These are phyloP conservation scores for Acanthurus leucopareius DNA, from an alignment of 2,797 vertebrate genomes.

Conservation along the genomic window DNA sequence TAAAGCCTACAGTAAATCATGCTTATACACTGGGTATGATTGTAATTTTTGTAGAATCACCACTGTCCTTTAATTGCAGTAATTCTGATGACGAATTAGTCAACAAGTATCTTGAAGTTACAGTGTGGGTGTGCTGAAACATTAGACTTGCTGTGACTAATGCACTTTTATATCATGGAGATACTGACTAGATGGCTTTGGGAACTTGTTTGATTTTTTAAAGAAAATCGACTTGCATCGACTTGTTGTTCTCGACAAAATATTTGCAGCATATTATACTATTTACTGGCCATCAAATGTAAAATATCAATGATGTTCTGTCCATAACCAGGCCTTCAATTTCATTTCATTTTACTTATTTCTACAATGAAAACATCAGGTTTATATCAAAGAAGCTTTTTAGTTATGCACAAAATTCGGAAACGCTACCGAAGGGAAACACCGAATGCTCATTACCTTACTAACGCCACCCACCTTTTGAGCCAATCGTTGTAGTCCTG, in stretches of 20 bases:
- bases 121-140: background rate
- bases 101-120: conserved; percentile 1
- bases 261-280: background rate
- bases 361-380: too few relatives aligned
- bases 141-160: background rate
- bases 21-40: background rate
- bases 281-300: too few relatives aligned
- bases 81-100: background rate
- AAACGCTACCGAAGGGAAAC: conserved; percentile 4
- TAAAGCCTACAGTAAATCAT: background rate
- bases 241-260: background rate
- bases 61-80: background rate
- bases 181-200: background rate
- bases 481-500: conserved; percentile 66
- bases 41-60: too few relatives aligned
- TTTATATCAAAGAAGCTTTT: too few relatives aligned
- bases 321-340: background rate
- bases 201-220: background rate
- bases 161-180: background rate
- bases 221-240: background rate
- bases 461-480: conserved; percentile 56
- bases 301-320: too few relatives aligned
- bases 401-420: background rate
- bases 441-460: background rate
- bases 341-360: background rate